A percentile compares a stretch with the other conserved stretches of the same genome.
Evolutionary conservation across 2,113 vertebrate genomes (phyloP).

Genomic region (Siniperca chuatsi): DNA sequence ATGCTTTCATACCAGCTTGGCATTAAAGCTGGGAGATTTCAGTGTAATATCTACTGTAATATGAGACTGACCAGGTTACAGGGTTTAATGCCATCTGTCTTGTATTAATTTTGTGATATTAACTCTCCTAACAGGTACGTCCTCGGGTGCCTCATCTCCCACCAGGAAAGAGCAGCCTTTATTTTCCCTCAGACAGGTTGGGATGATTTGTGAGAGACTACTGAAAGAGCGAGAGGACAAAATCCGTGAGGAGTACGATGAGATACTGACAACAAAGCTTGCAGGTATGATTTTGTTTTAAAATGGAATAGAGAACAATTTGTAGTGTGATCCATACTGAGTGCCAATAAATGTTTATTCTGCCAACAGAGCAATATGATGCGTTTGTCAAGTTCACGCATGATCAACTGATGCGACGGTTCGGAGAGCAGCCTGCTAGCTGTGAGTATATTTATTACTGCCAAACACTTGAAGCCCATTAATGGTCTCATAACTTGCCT

Average conservation of each 20-base stretch:
- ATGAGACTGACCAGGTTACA: background rate
- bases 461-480: background rate
- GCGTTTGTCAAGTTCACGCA: slow-evolving; percentile 99
- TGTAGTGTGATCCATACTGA: background rate
- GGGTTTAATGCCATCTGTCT: background rate
- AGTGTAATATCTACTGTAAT: background rate
- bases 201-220: slow-evolving; percentile 99
- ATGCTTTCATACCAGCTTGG: background rate
- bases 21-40: background rate
- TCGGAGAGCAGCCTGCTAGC: slow-evolving; percentile 98
- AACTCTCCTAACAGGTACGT: slow-evolving; percentile 82
- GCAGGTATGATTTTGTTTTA: slow-evolving; percentile 85
- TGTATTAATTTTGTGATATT: background rate
- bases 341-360: background rate
- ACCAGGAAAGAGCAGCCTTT: slow-evolving; percentile 97
- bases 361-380: slow-evolving; percentile 94
- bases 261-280: slow-evolving; percentile 97
- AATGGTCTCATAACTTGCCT: background rate
- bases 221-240: slow-evolving; percentile 99
- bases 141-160: slow-evolving; percentile 90
- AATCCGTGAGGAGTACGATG: slow-evolving; percentile 97
- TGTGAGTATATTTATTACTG: slow-evolving; percentile 87
- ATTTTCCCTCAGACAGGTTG: slow-evolving; percentile 97
- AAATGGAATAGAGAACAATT: background rate
- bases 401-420: slow-evolving; percentile 98